These are phyloP conservation scores for Mugil cephalus DNA, from an alignment of 2,113 vertebrate genomes.

Conservation along the genomic window DNA sequence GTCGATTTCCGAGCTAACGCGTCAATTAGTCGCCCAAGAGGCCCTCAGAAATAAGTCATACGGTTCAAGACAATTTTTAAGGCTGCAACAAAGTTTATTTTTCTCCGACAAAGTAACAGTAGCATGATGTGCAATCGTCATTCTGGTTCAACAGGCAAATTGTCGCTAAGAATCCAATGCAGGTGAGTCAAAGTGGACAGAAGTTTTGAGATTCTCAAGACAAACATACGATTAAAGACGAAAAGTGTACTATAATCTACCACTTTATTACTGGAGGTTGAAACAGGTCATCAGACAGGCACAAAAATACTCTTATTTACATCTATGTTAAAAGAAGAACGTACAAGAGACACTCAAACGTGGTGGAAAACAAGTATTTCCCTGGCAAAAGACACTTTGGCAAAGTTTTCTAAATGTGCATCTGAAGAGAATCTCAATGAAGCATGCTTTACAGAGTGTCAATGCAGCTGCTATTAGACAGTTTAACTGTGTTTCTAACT, in stretches of 20 bases:
- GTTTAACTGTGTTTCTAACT: constrained; percentile 3
- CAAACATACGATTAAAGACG: too few relatives aligned
- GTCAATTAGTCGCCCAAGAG: neutral
- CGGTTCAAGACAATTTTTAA: neutral
- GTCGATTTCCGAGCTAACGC: too few relatives aligned
- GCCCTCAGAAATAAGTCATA: neutral
- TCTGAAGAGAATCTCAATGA: constrained; percentile 9
- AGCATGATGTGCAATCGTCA: too few relatives aligned
- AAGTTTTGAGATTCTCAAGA: too few relatives aligned
- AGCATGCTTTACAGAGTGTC: constrained; percentile 18
- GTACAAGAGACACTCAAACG: constrained; percentile 45
- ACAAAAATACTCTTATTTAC: constrained; percentile 87
- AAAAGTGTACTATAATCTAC: constrained; percentile 9
- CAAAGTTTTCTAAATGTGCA: constrained; percentile 42
- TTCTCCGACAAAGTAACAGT: too few relatives aligned
- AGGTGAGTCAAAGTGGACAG: too few relatives aligned
- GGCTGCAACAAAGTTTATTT: neutral
- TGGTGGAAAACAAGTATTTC: constrained; percentile 41
- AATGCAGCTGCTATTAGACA: neutral
- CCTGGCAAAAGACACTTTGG: constrained; percentile 68
- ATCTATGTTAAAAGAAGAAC: constrained; percentile 64
- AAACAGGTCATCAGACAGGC: constrained; percentile 70
- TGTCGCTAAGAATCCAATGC: too few relatives aligned
- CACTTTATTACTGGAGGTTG: constrained; percentile 79
- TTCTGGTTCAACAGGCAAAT: too few relatives aligned